Evolutionary conservation across 2,888 invertebrate genomes (phyloP), one percentile per base, ranked within the genome.

Genomic region (Achlya flavicornis): DNA sequence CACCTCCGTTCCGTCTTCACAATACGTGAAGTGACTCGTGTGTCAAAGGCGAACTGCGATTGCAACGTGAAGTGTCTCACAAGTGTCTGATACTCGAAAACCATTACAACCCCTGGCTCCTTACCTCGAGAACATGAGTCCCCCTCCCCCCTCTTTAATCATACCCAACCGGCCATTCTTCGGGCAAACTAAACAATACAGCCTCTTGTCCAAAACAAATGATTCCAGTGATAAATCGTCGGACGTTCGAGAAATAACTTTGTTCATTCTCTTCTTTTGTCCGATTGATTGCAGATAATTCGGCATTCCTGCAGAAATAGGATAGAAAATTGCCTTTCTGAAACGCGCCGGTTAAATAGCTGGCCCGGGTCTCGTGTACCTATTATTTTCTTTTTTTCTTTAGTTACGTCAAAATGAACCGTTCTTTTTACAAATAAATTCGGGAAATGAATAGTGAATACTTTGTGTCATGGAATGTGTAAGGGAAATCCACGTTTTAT

Each of bases 261-360:
- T 73, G 84, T 73, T 80, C 82, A 78, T 85, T 86, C 83, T 71
- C 73, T 81, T 81, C 83, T 76, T 86, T 89, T 89, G 89, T 89
- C 80, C 88, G 86, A 91, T 91, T 89, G 90, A 91, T 91, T 86
- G 89, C 83, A 84, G 87, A 90, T 90, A 87, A 90, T 90, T 87
- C 84, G 81, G 82, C 80, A 81, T 84, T 86, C 83, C 82, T 79
- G 74, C 76, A 76, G 73, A 75, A 78, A 79, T 76, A 76, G 75
- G 77, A 78, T 74, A 80, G 83, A 80, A 85, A 87, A 89, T 86
- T 87, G 84, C 85, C 81, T 83, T 83, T 77, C 72, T 76, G 68
- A 69, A 53, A 69, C 76, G 74, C 68, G 46, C 33, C 73, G 66
- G 67, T 66, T 70, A 74, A 75, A 76, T 76, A 75, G 76, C 59